phyloP scores from a whole-genome alignment of 2,888 invertebrate species.

The Incurvaria masculella region DNA sequence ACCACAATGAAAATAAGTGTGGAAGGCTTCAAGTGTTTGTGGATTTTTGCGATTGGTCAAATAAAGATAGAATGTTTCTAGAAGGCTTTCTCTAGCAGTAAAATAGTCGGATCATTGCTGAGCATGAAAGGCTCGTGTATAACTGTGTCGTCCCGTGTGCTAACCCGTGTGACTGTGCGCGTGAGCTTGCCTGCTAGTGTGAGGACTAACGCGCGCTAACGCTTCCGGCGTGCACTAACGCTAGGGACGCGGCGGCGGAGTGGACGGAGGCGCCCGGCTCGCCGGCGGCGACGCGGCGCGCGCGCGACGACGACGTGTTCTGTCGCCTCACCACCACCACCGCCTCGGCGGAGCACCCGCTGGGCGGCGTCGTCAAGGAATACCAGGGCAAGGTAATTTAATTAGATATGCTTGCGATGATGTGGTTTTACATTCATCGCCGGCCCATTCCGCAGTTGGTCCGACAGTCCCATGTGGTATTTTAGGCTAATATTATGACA shows the following conservation, averaged over 20 bases:
- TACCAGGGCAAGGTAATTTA: slow-evolving; percentile 51
- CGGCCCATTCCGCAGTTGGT: too few relatives aligned
- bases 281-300: slow-evolving; percentile 55
- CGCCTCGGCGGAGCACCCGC: slow-evolving; percentile 40
- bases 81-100: too few relatives aligned
- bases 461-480: too few relatives aligned
- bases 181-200: slow-evolving; percentile 7
- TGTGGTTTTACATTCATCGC: too few relatives aligned
- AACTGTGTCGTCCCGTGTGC: slow-evolving; percentile 5
- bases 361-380: slow-evolving; percentile 53
- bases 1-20: too few relatives aligned
- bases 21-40: too few relatives aligned
- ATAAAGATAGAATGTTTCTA: too few relatives aligned
- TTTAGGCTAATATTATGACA: too few relatives aligned
- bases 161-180: background rate
- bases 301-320: slow-evolving; percentile 70
- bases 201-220: slow-evolving; percentile 1
- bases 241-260: slow-evolving; percentile 27
- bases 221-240: slow-evolving; percentile 17
- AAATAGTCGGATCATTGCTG: too few relatives aligned
- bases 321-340: slow-evolving; percentile 65
- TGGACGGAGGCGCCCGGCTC: slow-evolving; percentile 56
- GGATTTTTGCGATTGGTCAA: too few relatives aligned
- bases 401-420: too few relatives aligned
- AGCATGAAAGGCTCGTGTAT: too few relatives aligned